These are phyloP conservation scores for Lathamus discolor DNA, from an alignment of 2,113 vertebrate species.

Conservation along the genomic window DNA sequence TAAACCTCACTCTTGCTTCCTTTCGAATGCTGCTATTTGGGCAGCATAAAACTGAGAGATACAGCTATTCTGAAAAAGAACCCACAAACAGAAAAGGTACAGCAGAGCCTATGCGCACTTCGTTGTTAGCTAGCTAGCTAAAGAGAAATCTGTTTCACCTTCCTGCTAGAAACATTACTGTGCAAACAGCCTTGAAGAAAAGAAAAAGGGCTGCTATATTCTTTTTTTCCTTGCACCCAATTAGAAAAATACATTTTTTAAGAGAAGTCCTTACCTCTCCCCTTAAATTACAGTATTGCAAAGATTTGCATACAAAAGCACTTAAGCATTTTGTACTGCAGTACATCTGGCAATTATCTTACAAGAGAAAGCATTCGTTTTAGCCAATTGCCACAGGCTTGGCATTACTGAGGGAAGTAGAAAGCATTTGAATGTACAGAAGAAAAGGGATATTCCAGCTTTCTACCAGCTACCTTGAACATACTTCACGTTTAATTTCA, in stretches of 20 bases:
- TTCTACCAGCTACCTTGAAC: constrained; percentile 50
- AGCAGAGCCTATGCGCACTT: neutral
- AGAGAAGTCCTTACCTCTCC: neutral
- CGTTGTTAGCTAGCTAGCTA: neutral
- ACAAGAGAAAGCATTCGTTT: neutral
- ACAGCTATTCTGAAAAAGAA: neutral
- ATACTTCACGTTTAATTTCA: constrained; percentile 67
- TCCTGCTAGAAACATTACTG: neutral
- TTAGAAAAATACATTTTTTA: neutral
- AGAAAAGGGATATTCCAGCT: constrained; percentile 50
- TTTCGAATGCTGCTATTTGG: neutral
- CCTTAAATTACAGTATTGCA: neutral
- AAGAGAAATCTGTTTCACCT: neutral
- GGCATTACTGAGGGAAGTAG: neutral
- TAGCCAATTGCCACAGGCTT: constrained; percentile 4
- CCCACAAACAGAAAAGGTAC: neutral
- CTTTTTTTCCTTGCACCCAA: neutral
- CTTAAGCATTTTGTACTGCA: constrained; percentile 10
- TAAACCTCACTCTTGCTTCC: neutral
- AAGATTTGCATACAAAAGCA: constrained; percentile 25
- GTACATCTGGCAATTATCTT: constrained; percentile 37
- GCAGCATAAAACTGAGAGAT: neutral
- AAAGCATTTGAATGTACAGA: neutral
- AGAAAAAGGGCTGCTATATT: neutral
- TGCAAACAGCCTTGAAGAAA: neutral